A percentile compares a stretch with the other conserved stretches of the same genome.
Evolutionary conservation across 2,113 vertebrate species (phyloP).

Genomic region (Vulpes ferrilata): DNA sequence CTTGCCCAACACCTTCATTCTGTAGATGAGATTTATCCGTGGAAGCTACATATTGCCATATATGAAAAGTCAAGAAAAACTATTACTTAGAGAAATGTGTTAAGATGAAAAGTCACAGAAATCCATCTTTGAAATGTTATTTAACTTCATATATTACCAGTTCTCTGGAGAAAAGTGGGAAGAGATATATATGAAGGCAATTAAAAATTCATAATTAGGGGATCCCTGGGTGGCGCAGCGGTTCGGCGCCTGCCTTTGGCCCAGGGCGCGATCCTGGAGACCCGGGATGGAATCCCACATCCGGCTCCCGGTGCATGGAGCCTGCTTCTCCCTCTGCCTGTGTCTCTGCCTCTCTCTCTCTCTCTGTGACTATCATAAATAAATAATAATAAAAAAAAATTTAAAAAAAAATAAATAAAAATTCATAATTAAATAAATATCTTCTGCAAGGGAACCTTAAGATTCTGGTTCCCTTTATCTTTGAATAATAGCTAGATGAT

Average conservation of each 20-base stretch:
- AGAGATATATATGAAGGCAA: not conserved
- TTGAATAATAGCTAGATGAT: slow-evolving; percentile 27
- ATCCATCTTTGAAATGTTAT: slow-evolving; percentile 63
- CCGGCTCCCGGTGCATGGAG: too few relatives aligned
- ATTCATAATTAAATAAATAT: not conserved
- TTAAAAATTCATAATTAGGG: slow-evolving; percentile 31
- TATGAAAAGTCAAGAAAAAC: slow-evolving; percentile 51
- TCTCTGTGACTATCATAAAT: too few relatives aligned
- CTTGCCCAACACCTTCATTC: not conserved
- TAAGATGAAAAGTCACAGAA: slow-evolving; percentile 71
- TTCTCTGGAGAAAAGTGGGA: not conserved
- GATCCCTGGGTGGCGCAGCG: too few relatives aligned
- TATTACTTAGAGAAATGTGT: slow-evolving; percentile 64
- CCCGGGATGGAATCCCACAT: too few relatives aligned
- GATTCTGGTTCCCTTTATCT: not conserved
- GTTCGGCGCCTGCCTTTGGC: too few relatives aligned
- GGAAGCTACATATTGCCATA: slow-evolving; percentile 33
- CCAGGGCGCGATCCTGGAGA: too few relatives aligned
- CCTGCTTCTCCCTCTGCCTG: too few relatives aligned
- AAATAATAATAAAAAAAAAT: too few relatives aligned
- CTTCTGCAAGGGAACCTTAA: not conserved
- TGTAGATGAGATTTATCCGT: slow-evolving; percentile 4
- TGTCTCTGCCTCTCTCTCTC: too few relatives aligned
- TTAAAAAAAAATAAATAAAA: too few relatives aligned
- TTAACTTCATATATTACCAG: slow-evolving; percentile 41